Evolutionary conservation across 2,113 vertebrate species (phyloP).

Genomic region (Lathamus discolor): DNA sequence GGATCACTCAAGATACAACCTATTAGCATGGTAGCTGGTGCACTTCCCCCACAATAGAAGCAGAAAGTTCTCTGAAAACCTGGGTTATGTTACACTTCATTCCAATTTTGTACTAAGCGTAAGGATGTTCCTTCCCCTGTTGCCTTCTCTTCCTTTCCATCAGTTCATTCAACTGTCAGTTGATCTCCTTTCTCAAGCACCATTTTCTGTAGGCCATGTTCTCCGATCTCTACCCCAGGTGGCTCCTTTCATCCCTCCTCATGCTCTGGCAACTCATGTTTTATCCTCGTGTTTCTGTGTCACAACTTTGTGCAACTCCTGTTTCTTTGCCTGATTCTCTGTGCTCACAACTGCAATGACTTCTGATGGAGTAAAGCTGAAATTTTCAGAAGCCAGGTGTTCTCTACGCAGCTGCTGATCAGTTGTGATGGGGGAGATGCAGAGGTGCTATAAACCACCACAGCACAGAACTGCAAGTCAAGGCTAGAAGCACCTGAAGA

Average conservation of each 20-base stretch:
- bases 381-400: background rate
- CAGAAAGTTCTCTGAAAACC: background rate
- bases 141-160: background rate
- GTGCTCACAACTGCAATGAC: background rate
- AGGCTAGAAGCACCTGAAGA: background rate
- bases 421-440: background rate
- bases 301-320: background rate
- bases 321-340: background rate
- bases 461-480: background rate
- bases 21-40: fast-evolving
- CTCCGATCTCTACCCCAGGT: fast-evolving
- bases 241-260: background rate
- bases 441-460: background rate
- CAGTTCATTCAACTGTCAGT: background rate
- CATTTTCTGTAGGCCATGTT: background rate
- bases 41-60: background rate
- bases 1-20: background rate
- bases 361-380: background rate
- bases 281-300: background rate
- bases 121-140: background rate
- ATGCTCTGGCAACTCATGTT: fast-evolving
- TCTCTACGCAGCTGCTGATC: background rate
- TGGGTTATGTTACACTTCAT: background rate
- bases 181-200: background rate
- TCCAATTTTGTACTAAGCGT: background rate